Conservation (phyloP, 1,140 invertebrate species). For the Octopus sinensis region DNA sequence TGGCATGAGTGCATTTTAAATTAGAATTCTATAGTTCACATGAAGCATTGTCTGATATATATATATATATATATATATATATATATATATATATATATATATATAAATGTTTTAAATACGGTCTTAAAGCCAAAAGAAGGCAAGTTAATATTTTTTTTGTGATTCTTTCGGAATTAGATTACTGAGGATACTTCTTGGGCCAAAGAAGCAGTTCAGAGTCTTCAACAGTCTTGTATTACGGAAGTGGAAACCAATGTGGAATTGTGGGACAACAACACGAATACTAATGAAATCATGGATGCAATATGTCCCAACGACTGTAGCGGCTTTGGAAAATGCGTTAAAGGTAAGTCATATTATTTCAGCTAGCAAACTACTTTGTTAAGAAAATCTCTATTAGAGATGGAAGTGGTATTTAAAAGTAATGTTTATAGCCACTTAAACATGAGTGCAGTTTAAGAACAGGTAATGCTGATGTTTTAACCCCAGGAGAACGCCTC, state of each 20-base stretch:
- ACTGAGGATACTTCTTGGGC: constrained; percentile 35
- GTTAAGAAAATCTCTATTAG: too few relatives aligned
- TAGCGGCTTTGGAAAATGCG: constrained; percentile 31
- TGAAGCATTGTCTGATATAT: too few relatives aligned
- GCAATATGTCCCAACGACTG: constrained; percentile 37
- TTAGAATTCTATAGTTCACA: too few relatives aligned
- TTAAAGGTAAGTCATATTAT: constrained; percentile 26
- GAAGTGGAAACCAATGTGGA: constrained; percentile 25
- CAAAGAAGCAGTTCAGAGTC: constrained; percentile 29
- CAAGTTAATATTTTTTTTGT: constrained; percentile 4
- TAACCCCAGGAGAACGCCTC: too few relatives aligned
- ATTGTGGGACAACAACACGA: constrained; percentile 25
- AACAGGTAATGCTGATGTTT: too few relatives aligned
- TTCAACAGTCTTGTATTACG: constrained; percentile 28
- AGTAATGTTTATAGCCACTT: too few relatives aligned
- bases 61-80: too few relatives aligned
- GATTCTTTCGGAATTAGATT: constrained; percentile 23
- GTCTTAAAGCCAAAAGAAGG: constrained; percentile 19
- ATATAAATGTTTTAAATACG: background rate
- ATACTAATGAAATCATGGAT: constrained; percentile 24
- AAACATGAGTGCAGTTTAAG: too few relatives aligned
- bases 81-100: too few relatives aligned
- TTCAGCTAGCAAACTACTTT: too few relatives aligned
- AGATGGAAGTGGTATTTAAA: too few relatives aligned
- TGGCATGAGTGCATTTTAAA: too few relatives aligned